A percentile compares a stretch with the other conserved stretches of the same genome.
Evolutionary conservation across 2,113 vertebrate species (phyloP).

Genomic region (Anhinga rufa): DNA sequence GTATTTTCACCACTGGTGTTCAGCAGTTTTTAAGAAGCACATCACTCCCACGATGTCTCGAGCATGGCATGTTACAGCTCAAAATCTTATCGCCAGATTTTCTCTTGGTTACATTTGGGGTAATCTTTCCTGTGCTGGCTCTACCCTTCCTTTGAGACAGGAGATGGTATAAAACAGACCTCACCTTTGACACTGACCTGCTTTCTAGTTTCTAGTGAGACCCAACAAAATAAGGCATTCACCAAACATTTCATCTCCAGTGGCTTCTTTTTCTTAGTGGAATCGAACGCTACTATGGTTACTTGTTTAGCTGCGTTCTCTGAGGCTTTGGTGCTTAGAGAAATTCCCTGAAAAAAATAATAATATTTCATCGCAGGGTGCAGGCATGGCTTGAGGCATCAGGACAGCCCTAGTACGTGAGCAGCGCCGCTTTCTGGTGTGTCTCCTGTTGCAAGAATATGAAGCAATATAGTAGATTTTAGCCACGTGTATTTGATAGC

Average conservation of each 20-base stretch:
- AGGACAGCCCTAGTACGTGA: not conserved
- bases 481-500: not conserved
- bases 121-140: not conserved
- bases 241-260: not conserved
- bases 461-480: not conserved
- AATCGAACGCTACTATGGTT: accelerated
- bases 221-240: not conserved
- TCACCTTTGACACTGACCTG: not conserved
- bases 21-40: not conserved
- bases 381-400: not conserved
- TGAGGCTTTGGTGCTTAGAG: not conserved
- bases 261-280: not conserved
- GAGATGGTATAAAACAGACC: not conserved
- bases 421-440: not conserved
- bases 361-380: accelerated
- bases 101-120: accelerated
- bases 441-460: not conserved
- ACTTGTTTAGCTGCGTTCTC: not conserved
- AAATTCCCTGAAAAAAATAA: not conserved
- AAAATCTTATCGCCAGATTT: not conserved
- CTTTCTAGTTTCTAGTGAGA: not conserved
- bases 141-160: not conserved
- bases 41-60: not conserved
- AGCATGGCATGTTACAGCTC: not conserved
- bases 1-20: not conserved